A percentile compares a stretch with the other conserved stretches of the same genome.
phyloP scores from a whole-genome alignment of 92 coral and sea anemone genomes.

The Scolanthus callimorphus region DNA sequence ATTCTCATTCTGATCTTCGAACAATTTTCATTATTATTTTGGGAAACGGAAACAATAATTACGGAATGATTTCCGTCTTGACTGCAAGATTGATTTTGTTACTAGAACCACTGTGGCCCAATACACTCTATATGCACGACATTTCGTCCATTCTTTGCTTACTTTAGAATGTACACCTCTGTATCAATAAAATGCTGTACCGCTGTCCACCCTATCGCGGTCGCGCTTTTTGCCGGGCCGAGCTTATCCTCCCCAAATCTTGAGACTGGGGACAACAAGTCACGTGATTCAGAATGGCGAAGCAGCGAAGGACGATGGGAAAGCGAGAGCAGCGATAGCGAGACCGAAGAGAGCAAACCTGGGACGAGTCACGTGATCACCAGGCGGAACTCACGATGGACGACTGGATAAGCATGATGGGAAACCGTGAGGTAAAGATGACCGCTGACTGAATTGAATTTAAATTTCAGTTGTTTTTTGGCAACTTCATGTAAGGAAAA shows the following conservation, averaged over 20 bases:
- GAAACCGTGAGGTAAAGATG: constrained; percentile 69
- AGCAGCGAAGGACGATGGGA: constrained; percentile 55
- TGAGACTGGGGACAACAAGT: constrained; percentile 53
- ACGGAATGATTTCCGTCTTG: no score
- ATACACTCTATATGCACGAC: no score
- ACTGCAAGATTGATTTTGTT: no score
- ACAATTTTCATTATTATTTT: no score
- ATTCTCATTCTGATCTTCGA: no score
- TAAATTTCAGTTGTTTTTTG: neutral
- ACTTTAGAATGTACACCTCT: constrained; percentile 67
- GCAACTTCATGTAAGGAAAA: no score
- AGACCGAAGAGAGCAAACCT: constrained; percentile 62
- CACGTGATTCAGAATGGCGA: constrained; percentile 81
- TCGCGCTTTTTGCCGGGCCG: constrained; percentile 87
- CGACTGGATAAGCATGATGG: constrained; percentile 81
- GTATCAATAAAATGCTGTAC: constrained; percentile 96
- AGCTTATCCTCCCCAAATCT: constrained; percentile 90
- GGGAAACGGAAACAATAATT: no score
- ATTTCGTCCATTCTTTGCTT: no score
- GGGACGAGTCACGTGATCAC: constrained; percentile 63
- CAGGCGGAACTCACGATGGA: constrained; percentile 74
- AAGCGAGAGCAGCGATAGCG: constrained; percentile 97
- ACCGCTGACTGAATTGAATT: neutral
- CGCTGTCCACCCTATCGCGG: constrained; percentile 71
- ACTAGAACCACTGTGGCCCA: no score